Evolutionary conservation across 2,888 invertebrate genomes (phyloP), one percentile per base, ranked within the genome.

Genomic region (Chloroclysta siterata): DNA sequence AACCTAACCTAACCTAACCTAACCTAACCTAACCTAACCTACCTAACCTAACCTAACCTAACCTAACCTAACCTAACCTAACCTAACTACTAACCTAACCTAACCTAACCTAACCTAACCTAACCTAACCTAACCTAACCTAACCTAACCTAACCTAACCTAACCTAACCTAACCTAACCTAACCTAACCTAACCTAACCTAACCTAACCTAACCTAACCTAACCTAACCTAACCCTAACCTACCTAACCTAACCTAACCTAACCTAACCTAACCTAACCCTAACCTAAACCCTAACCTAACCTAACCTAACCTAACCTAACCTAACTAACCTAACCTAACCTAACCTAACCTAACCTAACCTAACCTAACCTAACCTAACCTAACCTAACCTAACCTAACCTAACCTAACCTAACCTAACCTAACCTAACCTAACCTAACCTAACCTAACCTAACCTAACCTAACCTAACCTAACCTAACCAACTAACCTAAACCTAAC

Each of bases 311-410:
- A 52, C 51, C 51, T 52, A 52, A 52, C 51, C 51, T 52, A 52
- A 52, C 51, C 51, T 52, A 52, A 52, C 69, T 67, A 62, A 67
- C 70, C 70, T 70, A 70, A 51, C 36, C 36, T 51, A 51, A 51
- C 51, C 36, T 39, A 52, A 52, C 51, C 51, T 52, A 52, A 36
- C 51, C 51, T 52, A 52, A 36, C 51, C 51, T 52, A 52, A 51
- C 51, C 36, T 36, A 36, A 33, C 36, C 36, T 51, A 51, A 51
- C 51, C 36, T 15, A 51, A 51, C 51, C 51, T 51, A 51, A 51
- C 51, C 51, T 51, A 53, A 68, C 70, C 68, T 66, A 68, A 66
- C 70, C 68, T 66, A 70, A 68, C 53, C 53, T 53, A 53, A 53
- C 53, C 53, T 53, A 53, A 53, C 53, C 53, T 53, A 53, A 53